Evolutionary conservation across 23 tunicate genomes (phyloP).

Genomic region (Diplosoma virens): DNA sequence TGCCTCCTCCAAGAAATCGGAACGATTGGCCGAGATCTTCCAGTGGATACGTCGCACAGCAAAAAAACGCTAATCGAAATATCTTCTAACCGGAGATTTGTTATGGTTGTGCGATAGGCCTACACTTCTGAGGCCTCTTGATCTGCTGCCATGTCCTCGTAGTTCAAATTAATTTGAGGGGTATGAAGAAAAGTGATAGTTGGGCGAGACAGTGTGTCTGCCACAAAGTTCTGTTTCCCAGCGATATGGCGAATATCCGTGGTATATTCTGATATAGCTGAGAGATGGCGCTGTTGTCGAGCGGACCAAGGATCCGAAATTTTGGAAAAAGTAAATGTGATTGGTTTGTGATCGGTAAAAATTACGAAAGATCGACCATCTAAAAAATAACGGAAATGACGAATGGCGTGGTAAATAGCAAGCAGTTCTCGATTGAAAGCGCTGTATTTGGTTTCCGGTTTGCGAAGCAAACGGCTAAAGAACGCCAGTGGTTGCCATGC

Average conservation of each 20-base stretch:
- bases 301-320: neutral
- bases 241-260: conserved; percentile 8
- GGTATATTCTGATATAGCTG: neutral
- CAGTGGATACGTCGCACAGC: conserved; percentile 4
- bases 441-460: neutral
- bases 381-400: neutral
- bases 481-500: neutral
- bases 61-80: neutral
- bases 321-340: neutral
- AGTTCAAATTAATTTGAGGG: neutral
- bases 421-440: conserved; percentile 3
- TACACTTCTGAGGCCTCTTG: neutral
- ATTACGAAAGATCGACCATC: neutral
- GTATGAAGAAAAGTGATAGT: neutral
- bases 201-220: neutral
- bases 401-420: neutral
- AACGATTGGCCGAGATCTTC: conserved; percentile 1
- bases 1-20: neutral
- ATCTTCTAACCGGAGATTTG: neutral
- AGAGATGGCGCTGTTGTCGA: conserved; percentile 11
- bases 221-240: neutral
- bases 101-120: neutral
- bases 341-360: conserved; percentile 14
- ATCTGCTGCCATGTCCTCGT: neutral
- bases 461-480: neutral